Base-by-base conservation (phyloP, 1,140 invertebrate genomes). In the Cecropterus lyciades region DNA sequence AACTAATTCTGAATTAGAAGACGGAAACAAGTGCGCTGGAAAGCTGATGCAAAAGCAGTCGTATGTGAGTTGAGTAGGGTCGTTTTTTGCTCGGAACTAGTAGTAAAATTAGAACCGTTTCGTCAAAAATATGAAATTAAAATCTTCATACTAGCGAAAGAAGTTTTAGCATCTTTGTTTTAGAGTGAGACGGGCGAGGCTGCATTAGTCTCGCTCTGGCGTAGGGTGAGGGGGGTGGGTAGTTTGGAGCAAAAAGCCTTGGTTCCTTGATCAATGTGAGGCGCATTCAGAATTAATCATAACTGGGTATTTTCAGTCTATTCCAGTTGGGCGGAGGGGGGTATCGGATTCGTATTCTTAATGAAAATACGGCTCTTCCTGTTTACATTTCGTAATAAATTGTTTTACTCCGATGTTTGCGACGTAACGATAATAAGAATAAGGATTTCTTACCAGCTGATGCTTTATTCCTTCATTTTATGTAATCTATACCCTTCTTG, bases 121-220 rank as follows among this genome's bases (percentile, higher is more conserved):
- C 85, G 80, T 91, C 87, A 91, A 91, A 91, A 91, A 91, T 91
- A 91, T 91, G 89, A 91, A 91, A 91, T 91, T 91, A 91, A 91
- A 91, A 90, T 91, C 89, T 91, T 91, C 87, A 91, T 91, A 91
- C 87, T 90, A 90, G 87, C 87, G 89, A 91, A 91, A 91, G 89
- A 91, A 91, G 87, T 91, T 91, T 91, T 90, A 91, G 89, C 89
- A 91, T 91, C 89, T 91, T 91, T 91, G 89, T 91, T 91, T 91
- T 91, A 91, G 89, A 91, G 80, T 70, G 89, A 91, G 87, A 91
- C 70, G 77, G 81, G 67, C 67, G 78, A 80, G 72, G 79, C 69
- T 85, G 89, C 85, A 88, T 91, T 90, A 90, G 89, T 91, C 86
- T 84, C 82, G 77, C 83, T 90, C 85, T 69, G 56, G 43, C 80